phyloP scores from a whole-genome alignment of 2,797 vertebrate genomes.

The Molothrus ater region DNA sequence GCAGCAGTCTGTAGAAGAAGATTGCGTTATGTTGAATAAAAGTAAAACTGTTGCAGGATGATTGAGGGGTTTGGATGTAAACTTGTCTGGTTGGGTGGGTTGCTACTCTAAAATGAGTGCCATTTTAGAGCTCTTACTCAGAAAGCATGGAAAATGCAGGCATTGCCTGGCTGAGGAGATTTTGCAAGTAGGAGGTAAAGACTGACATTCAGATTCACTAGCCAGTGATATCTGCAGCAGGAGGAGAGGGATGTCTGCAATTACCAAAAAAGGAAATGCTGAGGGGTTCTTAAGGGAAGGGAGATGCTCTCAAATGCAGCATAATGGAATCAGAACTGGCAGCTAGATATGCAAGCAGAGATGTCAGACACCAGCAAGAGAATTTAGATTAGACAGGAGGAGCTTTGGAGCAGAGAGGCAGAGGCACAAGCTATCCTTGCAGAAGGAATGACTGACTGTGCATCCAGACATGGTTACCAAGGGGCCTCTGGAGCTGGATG shows the following conservation, averaged over 20 bases:
- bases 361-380: background rate
- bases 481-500: background rate
- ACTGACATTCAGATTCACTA: background rate
- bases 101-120: conserved; percentile 1
- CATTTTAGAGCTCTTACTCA: background rate
- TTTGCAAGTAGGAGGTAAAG: background rate
- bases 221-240: background rate
- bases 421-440: background rate
- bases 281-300: background rate
- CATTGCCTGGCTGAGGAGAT: background rate
- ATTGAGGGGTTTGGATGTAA: background rate
- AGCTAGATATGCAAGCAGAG: background rate
- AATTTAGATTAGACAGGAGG: background rate
- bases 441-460: background rate
- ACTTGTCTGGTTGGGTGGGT: background rate
- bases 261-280: background rate
- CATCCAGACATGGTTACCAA: background rate
- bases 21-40: background rate
- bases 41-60: background rate
- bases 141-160: background rate
- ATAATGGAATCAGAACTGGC: background rate
- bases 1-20: background rate
- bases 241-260: background rate
- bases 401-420: background rate
- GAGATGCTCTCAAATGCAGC: background rate